phyloP scores from a whole-genome alignment of 2,113 vertebrate genomes.

The Orcinus orca region DNA sequence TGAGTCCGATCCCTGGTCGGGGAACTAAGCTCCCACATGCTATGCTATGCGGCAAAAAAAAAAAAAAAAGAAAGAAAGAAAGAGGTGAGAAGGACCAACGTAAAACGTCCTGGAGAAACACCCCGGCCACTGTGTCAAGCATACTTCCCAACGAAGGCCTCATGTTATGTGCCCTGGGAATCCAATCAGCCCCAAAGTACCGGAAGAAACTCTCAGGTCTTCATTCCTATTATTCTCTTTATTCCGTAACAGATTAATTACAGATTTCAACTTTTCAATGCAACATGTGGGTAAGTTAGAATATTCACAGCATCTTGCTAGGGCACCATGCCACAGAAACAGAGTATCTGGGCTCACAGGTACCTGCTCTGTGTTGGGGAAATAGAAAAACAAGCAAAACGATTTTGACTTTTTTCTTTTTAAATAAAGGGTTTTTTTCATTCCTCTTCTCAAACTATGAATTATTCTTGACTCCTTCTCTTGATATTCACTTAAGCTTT shows the following conservation, averaged over 20 bases:
- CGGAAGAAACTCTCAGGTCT: conserved; percentile 36
- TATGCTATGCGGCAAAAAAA: too few species aligned
- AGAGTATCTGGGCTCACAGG: background rate
- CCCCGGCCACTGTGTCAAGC: background rate
- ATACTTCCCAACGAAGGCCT: background rate
- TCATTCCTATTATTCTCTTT: conserved; percentile 68
- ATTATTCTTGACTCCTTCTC: conserved; percentile 68
- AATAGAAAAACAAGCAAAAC: conserved; percentile 67
- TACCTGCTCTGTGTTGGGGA: conserved; percentile 60
- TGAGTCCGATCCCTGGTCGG: too few species aligned
- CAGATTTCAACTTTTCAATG: conserved; percentile 60
- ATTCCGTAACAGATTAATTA: conserved; percentile 66
- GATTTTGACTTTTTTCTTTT: conserved; percentile 58
- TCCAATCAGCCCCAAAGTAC: background rate
- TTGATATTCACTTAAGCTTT: conserved; percentile 66
- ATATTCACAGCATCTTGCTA: conserved; percentile 48
- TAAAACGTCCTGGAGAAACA: background rate
- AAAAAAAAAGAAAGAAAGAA: background rate
- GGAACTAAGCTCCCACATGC: too few species aligned
- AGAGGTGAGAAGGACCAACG: background rate
- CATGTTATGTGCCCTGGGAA: accelerated
- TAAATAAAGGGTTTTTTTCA: conserved; percentile 62
- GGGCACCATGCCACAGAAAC: conserved; percentile 61
- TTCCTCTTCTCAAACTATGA: conserved; percentile 69
- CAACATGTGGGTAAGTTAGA: conserved; percentile 17